Base-by-base conservation (phyloP, 2,797 vertebrate species). In the Myiotriccus ornatus region DNA sequence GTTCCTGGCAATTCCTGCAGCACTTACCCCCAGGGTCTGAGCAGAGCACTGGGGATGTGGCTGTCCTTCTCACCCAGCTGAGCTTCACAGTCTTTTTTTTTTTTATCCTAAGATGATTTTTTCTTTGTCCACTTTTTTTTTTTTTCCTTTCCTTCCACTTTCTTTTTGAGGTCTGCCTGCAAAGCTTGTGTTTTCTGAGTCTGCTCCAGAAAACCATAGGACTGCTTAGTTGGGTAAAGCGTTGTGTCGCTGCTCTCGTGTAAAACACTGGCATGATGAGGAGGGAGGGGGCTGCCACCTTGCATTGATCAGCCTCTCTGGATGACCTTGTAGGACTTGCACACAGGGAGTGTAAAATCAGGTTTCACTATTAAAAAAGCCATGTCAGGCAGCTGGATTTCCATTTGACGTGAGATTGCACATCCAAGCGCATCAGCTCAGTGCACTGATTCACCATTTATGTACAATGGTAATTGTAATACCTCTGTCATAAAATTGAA, bases 171-270 rank as follows among this genome's bases (percentile, higher is more conserved):
- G 14, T 53, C 18, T 69, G 52, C 4, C 73, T 37, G 34, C 62
- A 81, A 18, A 84, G n/a, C 30, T 53, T 74, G 44, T 46, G 20
- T 50, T 62, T 79, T 14, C 53, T 78, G 46, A 50, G 53, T 30
- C 35, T 39, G 28, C 17, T 80, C 35, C 47, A 80, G 64, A 30
- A 86, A 76, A 53, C 21, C 5, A 0, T 4, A 47, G 35, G 7
- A 75, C 23, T 5, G 3, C 12, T 25, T 49, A 2, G 3, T 10
- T 37, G 30, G 23, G 60, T 22, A 70, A 35, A 85, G 65, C 7
- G 3, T 43, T 20, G 13, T 10, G 2, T 80, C 0, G 0, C 65
- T 75, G 35, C 50, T 76, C 19, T 9, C 0, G 0, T 57, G 39
- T 78, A 3, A 55, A 86, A 44, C 34, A 47, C 7, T 1, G 1